These are phyloP conservation scores for Illadopsis cleaveri DNA, from an alignment of 2,113 vertebrate species.

Conservation along the genomic window DNA sequence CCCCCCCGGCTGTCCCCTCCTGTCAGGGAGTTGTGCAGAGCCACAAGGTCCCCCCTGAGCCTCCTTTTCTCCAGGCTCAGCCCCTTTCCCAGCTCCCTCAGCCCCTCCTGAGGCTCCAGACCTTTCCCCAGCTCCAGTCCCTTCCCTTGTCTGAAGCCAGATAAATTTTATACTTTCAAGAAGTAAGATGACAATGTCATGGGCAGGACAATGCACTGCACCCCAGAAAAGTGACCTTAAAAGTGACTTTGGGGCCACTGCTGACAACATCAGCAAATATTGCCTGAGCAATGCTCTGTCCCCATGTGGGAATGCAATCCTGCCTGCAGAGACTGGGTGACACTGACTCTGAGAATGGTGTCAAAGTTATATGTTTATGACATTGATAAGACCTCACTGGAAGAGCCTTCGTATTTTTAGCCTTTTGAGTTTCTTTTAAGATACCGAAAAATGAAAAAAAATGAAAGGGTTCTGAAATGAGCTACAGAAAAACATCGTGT, in stretches of 20 bases:
- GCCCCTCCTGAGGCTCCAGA: neutral
- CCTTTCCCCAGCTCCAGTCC: neutral
- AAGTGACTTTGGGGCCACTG: neutral
- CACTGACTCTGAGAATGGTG: neutral
- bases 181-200: neutral
- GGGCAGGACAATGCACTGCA: neutral
- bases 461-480: neutral
- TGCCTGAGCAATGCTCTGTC: neutral
- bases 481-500: neutral
- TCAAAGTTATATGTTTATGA: neutral
- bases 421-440: neutral
- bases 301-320: neutral
- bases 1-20: neutral
- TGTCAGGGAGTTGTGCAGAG: neutral
- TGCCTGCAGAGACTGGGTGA: neutral
- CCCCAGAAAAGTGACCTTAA: neutral
- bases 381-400: neutral
- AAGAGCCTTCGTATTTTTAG: conserved; percentile 30
- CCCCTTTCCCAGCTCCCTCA: neutral
- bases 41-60: neutral
- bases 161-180: neutral
- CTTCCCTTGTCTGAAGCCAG: neutral
- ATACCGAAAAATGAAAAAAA: neutral
- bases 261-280: neutral
- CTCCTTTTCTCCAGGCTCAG: neutral